These are phyloP conservation scores for Serrognathus titanus DNA, from an alignment of 2,888 invertebrate species.

Conservation along the genomic window DNA sequence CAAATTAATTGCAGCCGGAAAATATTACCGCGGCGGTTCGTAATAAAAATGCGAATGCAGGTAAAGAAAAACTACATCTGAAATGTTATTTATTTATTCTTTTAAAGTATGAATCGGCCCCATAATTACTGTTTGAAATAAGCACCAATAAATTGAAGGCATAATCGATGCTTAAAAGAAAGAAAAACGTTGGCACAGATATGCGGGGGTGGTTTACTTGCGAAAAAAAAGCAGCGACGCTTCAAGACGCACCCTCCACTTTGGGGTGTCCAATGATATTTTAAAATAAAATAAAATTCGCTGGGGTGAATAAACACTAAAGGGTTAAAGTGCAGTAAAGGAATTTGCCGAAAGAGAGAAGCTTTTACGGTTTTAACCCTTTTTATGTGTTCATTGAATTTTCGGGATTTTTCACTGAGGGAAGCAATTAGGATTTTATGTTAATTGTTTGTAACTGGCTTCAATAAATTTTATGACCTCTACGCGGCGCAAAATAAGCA, in stretches of 20 bases:
- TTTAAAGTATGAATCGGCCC: no score
- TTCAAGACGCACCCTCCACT: conserved; percentile 24
- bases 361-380: conserved; percentile 40
- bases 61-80: no score
- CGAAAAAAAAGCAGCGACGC: conserved; percentile 13
- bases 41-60: no score
- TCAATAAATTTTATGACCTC: conserved; percentile 38
- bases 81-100: no score
- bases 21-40: no score
- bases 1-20: neutral
- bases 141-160: no score
- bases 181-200: no score
- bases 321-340: conserved; percentile 39
- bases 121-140: no score
- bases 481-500: conserved; percentile 25
- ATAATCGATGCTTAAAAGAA: no score
- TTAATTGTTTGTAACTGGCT: conserved; percentile 42
- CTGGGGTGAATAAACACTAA: conserved; percentile 38
- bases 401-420: conserved; percentile 41
- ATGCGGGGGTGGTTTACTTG: no score
- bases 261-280: conserved; percentile 33
- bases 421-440: conserved; percentile 44
- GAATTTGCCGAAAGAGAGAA: conserved; percentile 31
- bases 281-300: conserved; percentile 42
- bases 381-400: conserved; percentile 44